phyloP scores from a whole-genome alignment of 2,113 vertebrate species.

The Trachemys scripta region DNA sequence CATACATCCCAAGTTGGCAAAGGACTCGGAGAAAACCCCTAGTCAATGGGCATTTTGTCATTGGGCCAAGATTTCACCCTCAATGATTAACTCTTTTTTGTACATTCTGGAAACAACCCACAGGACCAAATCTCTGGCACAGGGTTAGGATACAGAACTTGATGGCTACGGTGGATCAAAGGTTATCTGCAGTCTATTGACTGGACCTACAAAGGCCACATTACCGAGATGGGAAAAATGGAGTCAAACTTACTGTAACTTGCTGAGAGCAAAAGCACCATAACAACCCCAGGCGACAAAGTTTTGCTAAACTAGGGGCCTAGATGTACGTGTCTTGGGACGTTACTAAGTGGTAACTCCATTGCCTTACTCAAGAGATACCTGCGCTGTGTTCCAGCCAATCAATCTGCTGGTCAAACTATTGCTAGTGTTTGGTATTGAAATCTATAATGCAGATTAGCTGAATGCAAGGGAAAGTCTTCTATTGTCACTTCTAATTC shows the following conservation, averaged over 20 bases:
- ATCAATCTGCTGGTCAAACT: background rate
- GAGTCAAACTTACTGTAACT: background rate
- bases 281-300: background rate
- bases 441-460: background rate
- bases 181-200: background rate
- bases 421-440: background rate
- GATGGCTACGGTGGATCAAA: background rate
- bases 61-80: background rate
- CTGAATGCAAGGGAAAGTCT: background rate
- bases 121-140: background rate
- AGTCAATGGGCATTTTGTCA: background rate
- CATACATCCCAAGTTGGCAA: background rate
- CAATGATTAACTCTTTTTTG: background rate
- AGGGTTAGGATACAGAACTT: background rate
- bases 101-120: background rate
- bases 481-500: background rate
- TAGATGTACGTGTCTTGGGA: background rate
- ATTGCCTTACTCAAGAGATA: background rate
- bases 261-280: background rate
- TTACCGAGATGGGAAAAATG: background rate
- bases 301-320: background rate
- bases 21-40: background rate
- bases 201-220: background rate
- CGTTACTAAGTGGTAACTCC: background rate
- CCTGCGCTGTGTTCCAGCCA: background rate